Base-by-base conservation (phyloP, 2,888 invertebrate species). In the Chirona hameri region DNA sequence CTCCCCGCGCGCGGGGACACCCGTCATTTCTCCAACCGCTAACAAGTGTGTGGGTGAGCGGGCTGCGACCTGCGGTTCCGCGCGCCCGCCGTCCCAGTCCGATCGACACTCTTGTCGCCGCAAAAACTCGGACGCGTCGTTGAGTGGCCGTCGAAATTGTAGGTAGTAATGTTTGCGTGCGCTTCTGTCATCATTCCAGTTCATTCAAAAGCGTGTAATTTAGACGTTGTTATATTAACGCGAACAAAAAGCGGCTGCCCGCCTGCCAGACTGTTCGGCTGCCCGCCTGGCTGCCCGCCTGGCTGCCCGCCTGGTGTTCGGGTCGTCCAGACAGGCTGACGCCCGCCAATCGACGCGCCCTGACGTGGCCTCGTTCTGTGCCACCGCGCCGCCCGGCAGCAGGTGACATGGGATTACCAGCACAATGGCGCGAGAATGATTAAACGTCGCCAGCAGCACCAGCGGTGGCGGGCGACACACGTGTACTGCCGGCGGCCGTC, bases 131-230 rank as follows among this genome's bases (percentile, higher is more conserved):
- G 76, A 31, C 27, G 76, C n/a, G 65, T n/a, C n/a, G 27, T 65
- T 27, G 65, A 46, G 76, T 46, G 76, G 21, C 39, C 76, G 24
- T 9, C 76, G 46, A 46, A 46, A 46, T 27, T 76, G 76, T 21
- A 87, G 27, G 87, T 88, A n/a, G 86, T 88, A 5, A 87, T 86
- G 46, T 88, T 87, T 87, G 86, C 87, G 10, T 85, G 87, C 14
- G 86, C 87, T 52, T 85, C 86, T 81, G 87, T 87, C 15, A 87
- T 86, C 1, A 87, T 87, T 83, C 84, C 85, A 81, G 84, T 86
- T 79, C 86, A 86, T 18, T 85, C 69, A 83, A 29, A 55, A 18
- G 24, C 79, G 65, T 79, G 46, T 65, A 31, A 82, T 55, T 65
- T 82, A 27, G 52, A 65, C 79, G 48, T 39, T 79, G 76, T 76